Base-by-base conservation (phyloP, 1,140 invertebrate genomes). In the Microplitis demolitor region DNA sequence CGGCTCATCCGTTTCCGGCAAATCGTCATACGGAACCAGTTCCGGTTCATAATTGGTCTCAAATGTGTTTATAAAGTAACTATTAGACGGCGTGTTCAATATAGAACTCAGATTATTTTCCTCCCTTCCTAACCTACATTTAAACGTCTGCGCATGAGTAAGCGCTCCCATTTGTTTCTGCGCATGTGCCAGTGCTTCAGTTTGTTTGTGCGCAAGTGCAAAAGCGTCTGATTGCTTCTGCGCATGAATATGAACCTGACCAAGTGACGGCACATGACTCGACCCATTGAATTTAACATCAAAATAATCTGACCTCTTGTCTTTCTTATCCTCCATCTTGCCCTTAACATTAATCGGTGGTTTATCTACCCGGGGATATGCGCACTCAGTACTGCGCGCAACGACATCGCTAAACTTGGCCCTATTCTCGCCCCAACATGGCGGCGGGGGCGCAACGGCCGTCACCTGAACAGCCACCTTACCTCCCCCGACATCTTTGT, bases 331-430 rank as follows among this genome's bases (percentile, higher is more conserved):
- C 39, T 45, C 39, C 39, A 9, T 45, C 11, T 45, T 45, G 2
- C 11, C 39, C 39, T 45, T 45, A 6, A 6, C 5, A 45, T 9
- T 24, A 24, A 24, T 50, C 51, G 4, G 37, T 14, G 4, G 51
- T 24, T 4, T 31, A n/a, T 66, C 66, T 74, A 71, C 70, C 78
- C 31, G 77, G 78, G 11, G 67, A 77, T 11, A 80, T 2, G 79
- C 60, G 35, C 72, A 82, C 16, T 87, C 84, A 35, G 82, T 83
- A 78, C 79, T 87, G 4, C 87, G 79, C 3, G 89, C 89, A 3
- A 91, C 90, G 3, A 90, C 89, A 62, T 90, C 89, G 68, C 90
- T 90, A 72, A 91, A 91, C 66, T 82, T 87, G 0, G 89, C 89
- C 34, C 88, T 75, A 74, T 88, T 89, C 76, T 90, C 87, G 58